Base-by-base conservation (phyloP, 2,797 vertebrate genomes). In the Xyrichtys novacula region DNA sequence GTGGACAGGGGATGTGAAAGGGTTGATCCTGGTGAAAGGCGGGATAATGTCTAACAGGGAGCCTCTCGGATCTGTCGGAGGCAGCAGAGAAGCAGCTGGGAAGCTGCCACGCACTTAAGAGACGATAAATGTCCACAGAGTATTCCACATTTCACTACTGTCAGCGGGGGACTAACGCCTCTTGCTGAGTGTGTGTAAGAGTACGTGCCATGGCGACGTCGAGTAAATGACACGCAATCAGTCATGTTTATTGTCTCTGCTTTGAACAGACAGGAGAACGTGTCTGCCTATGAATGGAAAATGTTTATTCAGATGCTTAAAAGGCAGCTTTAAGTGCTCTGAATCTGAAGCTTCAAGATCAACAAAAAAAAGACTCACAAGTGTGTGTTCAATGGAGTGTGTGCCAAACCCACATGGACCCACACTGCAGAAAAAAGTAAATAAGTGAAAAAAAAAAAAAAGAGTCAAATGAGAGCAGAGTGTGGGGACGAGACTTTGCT, bases 91-190 rank as follows among this genome's bases (percentile, higher is more conserved):
- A 78, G 86, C 80, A 80, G 81, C 84, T 82, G 40, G 76, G 83
- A 80, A 81, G 81, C 80, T 50, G 58, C 75, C 78, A 80, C 73
- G 79, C 75, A 22, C 86, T 83, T 74, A 83, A 82, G 52, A 78
- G 85, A 91, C 89, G 84, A 92, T 85, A 90, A 90, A 90, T 86
- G 85, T 86, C 87, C 84, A 70, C 84, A 60, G 85, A 89, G 86
- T 70, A 62, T 87, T 89, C 91, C 83, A 84, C 68, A 88, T 88
- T 90, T 83, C 85, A 54, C 79, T 71, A 64, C 88, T 88, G 86
- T 90, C 89, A 85, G 76, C 53, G 32, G 82, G 82, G 74, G 80
- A 90, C 84, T 83, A 74, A 80, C 80, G 39, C 74, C 67, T 78
- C 65, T 49, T 42, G 77, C 74, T 53, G 39, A 22, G 9, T 20